Evolutionary conservation across 2,797 vertebrate genomes (phyloP).

Genomic region (Setipinna tenuifilis): DNA sequence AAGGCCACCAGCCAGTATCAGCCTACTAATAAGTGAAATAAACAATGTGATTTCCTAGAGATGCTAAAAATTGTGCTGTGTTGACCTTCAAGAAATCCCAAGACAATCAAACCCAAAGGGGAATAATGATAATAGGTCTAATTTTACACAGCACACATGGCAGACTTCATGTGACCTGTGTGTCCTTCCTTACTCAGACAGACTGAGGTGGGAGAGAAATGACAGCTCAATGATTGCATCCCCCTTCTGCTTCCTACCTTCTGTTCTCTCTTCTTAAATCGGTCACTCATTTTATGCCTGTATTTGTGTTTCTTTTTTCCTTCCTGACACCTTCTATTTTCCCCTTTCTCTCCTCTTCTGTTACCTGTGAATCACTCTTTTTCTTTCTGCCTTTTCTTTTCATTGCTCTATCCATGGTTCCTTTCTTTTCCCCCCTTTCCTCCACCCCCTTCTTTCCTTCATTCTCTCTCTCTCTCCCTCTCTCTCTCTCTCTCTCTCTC

Average conservation of each 20-base stretch:
- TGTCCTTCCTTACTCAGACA: not conserved
- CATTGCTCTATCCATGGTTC: too few relatives aligned
- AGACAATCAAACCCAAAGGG: not conserved
- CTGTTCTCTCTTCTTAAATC: not conserved
- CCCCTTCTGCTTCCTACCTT: not conserved
- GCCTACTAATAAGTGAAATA: not conserved
- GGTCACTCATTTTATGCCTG: not conserved
- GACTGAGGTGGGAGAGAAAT: not conserved
- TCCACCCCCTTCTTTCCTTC: not conserved
- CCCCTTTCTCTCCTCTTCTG: too few relatives aligned
- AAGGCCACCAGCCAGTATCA: not conserved
- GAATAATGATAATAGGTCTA: not conserved
- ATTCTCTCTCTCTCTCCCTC: not conserved
- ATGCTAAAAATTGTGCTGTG: not conserved
- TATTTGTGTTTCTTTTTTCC: not conserved
- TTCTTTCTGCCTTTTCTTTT: not conserved
- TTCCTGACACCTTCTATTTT: too few relatives aligned
- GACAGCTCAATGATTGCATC: conserved; percentile 31
- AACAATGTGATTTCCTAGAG: not conserved
- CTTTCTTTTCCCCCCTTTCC: not conserved
- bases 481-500: not conserved
- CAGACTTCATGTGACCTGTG: not conserved
- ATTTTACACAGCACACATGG: not conserved
- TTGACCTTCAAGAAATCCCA: not conserved
- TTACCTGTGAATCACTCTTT: not conserved